Evolutionary conservation across 2,113 vertebrate species (phyloP), one percentile per base, ranked within the genome.

Genomic region (Pseudolaguvia tuberculata): DNA sequence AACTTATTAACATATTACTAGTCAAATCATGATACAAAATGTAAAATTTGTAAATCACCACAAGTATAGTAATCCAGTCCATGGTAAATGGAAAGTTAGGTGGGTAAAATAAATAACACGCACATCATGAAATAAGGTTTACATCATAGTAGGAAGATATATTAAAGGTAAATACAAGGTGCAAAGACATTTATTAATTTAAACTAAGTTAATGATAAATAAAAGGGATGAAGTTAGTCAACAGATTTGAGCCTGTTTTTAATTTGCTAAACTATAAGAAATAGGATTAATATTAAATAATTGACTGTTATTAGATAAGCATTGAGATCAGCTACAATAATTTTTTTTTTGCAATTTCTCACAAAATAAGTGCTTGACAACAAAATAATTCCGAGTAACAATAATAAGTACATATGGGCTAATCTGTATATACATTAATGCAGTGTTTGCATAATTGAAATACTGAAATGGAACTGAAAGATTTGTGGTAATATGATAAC

Each of bases 331-430:
- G 14, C 79, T n/a, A 58, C 59, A 58, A 75, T 77, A 63, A 14
- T 5, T 18, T 48, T 65, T 65, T 67, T 75, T 84, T 73, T 83
- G 77, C 81, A 70, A 79, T 52, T 85, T 83, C 80, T 52, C 76
- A 81, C 72, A 85, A 65, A 39, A 31, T 84, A 83, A 78, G 83
- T 85, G 78, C 48, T 73, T 80, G 18, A 73, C 42, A 79, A 77
- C 42, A 72, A 72, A 47, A 78, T 62, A 13, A 52, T 71, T 73
- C 53, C 20, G 51, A 72, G 75, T 77, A 76, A 13, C 57, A 23
- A 51, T 73, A 9, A 23, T 52, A 39, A 51, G 14, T 73, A 18
- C 14, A 47, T 35, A 35, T 47, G 25, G 39, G 59, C 17, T 31
- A 15, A 59, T 21, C 23, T 23, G 23, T 50, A 42, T 48, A 73